These are phyloP conservation scores for Thaumetopoea pityocampa DNA, from an alignment of 1,140 invertebrate genomes.

Conservation along the genomic window DNA sequence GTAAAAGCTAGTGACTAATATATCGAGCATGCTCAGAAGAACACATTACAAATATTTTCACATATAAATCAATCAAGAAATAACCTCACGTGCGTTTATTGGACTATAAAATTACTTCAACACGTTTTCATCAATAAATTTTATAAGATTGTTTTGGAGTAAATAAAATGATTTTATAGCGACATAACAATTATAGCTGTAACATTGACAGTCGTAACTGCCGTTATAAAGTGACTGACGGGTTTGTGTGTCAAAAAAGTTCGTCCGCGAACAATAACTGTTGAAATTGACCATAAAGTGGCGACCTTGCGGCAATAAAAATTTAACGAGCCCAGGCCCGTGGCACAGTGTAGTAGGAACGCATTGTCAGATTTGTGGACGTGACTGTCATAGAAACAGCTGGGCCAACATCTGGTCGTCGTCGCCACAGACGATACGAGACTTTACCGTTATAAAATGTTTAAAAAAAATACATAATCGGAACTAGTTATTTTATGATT, in stretches of 20 bases:
- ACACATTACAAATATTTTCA: background rate
- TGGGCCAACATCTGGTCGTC: constrained; percentile 46
- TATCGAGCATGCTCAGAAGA: constrained; percentile 3
- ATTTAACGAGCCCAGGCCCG: constrained; percentile 74
- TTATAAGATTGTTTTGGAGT: constrained; percentile 39
- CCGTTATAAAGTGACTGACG: constrained; percentile 50
- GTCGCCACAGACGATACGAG: constrained; percentile 19
- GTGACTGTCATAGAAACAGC: constrained; percentile 71
- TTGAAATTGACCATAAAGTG: constrained; percentile 75
- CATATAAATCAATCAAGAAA: constrained; percentile 14
- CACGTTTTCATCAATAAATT: constrained; percentile 36
- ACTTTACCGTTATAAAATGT: constrained; percentile 18
- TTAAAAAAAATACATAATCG: constrained; percentile 49
- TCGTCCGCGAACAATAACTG: constrained; percentile 69
- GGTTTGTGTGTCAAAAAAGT: constrained; percentile 58
- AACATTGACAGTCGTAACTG: constrained; percentile 67
- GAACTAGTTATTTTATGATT: constrained; percentile 42
- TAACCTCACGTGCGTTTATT: constrained; percentile 6
- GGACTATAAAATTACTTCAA: constrained; percentile 7
- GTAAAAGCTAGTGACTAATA: too few species aligned
- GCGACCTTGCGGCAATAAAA: constrained; percentile 77
- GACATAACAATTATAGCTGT: constrained; percentile 62
- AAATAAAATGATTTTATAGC: constrained; percentile 57
- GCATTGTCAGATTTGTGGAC: constrained; percentile 57
- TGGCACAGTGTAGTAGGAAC: constrained; percentile 53